Evolutionary conservation across 1,140 invertebrate species (phyloP).

Genomic region (Eulimnadia texana): DNA sequence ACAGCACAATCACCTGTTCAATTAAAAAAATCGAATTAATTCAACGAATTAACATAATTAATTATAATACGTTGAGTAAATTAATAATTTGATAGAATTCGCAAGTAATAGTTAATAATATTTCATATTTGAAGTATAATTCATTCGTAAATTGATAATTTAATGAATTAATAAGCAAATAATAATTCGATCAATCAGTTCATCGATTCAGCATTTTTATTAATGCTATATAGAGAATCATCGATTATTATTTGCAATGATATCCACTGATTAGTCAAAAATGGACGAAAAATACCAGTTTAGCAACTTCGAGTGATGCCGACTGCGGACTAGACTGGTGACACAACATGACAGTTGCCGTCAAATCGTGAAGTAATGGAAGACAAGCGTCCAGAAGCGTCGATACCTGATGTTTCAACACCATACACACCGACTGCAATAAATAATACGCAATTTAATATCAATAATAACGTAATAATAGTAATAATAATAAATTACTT

Average conservation of each 20-base stretch:
- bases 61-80: too few relatives aligned
- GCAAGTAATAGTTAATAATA: not conserved
- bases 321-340: slow-evolving; percentile 52
- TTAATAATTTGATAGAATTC: not conserved
- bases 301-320: slow-evolving; percentile 50
- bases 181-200: too few relatives aligned
- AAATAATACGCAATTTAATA: slow-evolving; percentile 15
- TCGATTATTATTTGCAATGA: too few relatives aligned
- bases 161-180: too few relatives aligned
- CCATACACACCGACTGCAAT: slow-evolving; percentile 47
- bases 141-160: not conserved
- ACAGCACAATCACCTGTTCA: slow-evolving; percentile 23
- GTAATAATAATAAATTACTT: slow-evolving; percentile 30
- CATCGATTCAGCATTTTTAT: too few relatives aligned
- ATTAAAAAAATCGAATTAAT: not conserved
- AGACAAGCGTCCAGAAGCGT: slow-evolving; percentile 48
- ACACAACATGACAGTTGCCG: slow-evolving; percentile 47
- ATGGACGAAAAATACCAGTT: slow-evolving; percentile 45
- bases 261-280: too few relatives aligned
- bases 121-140: not conserved
- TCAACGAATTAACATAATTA: too few relatives aligned
- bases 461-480: not conserved
- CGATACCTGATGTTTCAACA: slow-evolving; percentile 49
- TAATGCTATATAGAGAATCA: too few relatives aligned
- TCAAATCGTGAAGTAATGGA: slow-evolving; percentile 45